These are phyloP conservation scores for Scomber scombrus DNA, from an alignment of 2,113 vertebrate species.

Conservation along the genomic window DNA sequence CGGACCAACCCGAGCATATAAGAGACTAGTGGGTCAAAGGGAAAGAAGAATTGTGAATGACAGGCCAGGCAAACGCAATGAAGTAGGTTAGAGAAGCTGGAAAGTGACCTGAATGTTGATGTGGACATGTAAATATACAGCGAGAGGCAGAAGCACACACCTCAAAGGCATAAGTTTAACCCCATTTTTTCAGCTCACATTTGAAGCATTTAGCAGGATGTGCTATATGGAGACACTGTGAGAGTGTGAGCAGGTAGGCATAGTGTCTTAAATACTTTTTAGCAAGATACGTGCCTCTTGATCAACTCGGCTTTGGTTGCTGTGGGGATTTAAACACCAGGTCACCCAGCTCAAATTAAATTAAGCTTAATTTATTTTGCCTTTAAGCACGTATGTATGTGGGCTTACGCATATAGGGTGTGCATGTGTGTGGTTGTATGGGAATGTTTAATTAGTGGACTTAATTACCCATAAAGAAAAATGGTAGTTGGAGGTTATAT, in stretches of 20 bases:
- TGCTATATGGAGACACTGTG: background rate
- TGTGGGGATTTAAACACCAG: slow-evolving; percentile 58
- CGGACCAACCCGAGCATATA: slow-evolving; percentile 28
- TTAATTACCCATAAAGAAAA: slow-evolving; percentile 61
- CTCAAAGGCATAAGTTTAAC: slow-evolving; percentile 17
- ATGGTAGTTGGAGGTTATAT: slow-evolving; percentile 48
- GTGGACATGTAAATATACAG: slow-evolving; percentile 15
- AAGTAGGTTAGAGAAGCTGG: slow-evolving; percentile 12
- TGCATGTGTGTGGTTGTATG: slow-evolving; percentile 8
- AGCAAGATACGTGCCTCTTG: slow-evolving; percentile 5
- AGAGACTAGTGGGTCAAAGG: slow-evolving; percentile 51
- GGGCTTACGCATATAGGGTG: slow-evolving; percentile 7
- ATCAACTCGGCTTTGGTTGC: slow-evolving; percentile 39
- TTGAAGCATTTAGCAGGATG: background rate
- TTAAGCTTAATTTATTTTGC: slow-evolving; percentile 55
- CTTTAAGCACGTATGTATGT: slow-evolving; percentile 41
- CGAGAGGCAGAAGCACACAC: background rate
- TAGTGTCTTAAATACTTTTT: slow-evolving; percentile 38
- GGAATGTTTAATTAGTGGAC: slow-evolving; percentile 51
- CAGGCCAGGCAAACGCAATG: slow-evolving; percentile 11
- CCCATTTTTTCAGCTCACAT: slow-evolving; percentile 21
- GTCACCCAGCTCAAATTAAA: slow-evolving; percentile 62
- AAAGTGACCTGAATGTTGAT: slow-evolving; percentile 15
- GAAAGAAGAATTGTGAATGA: slow-evolving; percentile 36
- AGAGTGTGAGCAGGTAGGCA: slow-evolving; percentile 9